These are phyloP conservation scores for Brachyopa scutellaris DNA, from an alignment of 2,888 invertebrate species.

Conservation along the genomic window DNA sequence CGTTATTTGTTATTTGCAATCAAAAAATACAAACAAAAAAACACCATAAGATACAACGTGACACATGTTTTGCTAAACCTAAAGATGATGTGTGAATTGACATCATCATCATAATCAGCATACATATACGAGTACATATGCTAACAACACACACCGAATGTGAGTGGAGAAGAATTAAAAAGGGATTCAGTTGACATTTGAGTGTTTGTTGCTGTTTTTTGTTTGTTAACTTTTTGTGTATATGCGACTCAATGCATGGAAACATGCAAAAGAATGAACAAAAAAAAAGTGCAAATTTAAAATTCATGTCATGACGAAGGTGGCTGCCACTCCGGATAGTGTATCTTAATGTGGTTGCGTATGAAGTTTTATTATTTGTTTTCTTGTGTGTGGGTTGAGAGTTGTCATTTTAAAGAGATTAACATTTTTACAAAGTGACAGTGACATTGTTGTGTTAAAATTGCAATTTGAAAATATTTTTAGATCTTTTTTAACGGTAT, in stretches of 20 bases:
- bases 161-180: slow-evolving; percentile 62
- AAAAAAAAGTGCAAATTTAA: slow-evolving; percentile 43
- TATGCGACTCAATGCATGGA: slow-evolving; percentile 21
- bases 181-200: slow-evolving; percentile 71
- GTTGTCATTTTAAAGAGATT: slow-evolving; percentile 58
- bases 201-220: slow-evolving; percentile 46
- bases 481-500: too few relatives aligned
- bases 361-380: slow-evolving; percentile 7
- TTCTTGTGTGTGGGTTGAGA: slow-evolving; percentile 18
- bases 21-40: too few relatives aligned
- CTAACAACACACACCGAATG: slow-evolving; percentile 32
- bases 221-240: slow-evolving; percentile 13
- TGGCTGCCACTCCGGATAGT: slow-evolving; percentile 56
- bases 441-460: slow-evolving; percentile 26
- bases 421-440: slow-evolving; percentile 62
- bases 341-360: slow-evolving; percentile 43
- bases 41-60: slow-evolving; percentile 52
- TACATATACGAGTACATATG: slow-evolving; percentile 2
- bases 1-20: slow-evolving; percentile 29
- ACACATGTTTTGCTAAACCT: slow-evolving; percentile 63
- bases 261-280: slow-evolving; percentile 18
- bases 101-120: slow-evolving; percentile 70
- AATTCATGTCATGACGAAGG: slow-evolving; percentile 63
- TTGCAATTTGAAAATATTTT: too few relatives aligned
- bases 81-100: slow-evolving; percentile 72